Conservation (phyloP, 2,888 invertebrate genomes). For the Monochamus alternatus region DNA sequence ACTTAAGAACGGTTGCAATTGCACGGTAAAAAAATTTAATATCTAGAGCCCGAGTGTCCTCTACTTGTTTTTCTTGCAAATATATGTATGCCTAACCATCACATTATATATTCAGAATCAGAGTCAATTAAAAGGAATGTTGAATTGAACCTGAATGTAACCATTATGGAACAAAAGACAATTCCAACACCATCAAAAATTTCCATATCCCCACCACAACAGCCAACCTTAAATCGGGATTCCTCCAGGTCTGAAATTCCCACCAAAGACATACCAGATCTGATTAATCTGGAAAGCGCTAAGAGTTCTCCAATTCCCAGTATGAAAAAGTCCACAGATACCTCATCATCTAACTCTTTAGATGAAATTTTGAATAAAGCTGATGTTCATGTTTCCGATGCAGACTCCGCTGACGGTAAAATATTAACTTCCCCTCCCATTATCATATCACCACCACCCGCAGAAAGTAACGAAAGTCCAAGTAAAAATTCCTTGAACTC, state of each 20-base stretch:
- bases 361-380: constrained; percentile 20
- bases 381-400: constrained; percentile 21
- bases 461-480: constrained; percentile 24
- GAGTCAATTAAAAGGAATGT: constrained; percentile 25
- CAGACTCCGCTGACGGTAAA: constrained; percentile 26
- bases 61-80: no score
- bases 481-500: constrained; percentile 33
- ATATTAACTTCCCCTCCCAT: constrained; percentile 39
- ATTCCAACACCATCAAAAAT: constrained; percentile 32
- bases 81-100: no score
- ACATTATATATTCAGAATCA: constrained; percentile 8
- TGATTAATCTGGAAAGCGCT: constrained; percentile 60
- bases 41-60: no score
- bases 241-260: neutral
- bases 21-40: no score
- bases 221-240: constrained; percentile 28
- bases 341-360: constrained; percentile 23
- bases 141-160: constrained; percentile 44
- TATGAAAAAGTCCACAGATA: constrained; percentile 31
- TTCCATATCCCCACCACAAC: constrained; percentile 38
- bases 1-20: no score
- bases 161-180: constrained; percentile 22
- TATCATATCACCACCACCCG: constrained; percentile 36
- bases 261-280: constrained; percentile 52
- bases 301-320: constrained; percentile 54